phyloP scores from a whole-genome alignment of 1,140 invertebrate genomes.

The Plectrocnemia conspersa region DNA sequence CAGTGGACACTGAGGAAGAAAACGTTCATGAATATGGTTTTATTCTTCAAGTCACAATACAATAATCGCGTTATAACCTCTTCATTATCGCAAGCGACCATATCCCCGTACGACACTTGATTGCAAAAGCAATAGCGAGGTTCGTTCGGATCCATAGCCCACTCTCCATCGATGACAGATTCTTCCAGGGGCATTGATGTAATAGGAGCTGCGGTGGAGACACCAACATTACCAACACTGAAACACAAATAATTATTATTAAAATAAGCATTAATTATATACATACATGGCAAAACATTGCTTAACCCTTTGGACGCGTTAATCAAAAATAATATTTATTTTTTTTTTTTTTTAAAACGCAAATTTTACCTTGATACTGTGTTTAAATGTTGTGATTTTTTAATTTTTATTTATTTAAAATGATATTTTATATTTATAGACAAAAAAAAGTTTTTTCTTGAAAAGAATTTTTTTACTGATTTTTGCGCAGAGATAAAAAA shows the following conservation, averaged over 20 bases:
- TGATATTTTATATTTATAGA: too few relatives aligned
- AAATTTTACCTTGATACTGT: too few relatives aligned
- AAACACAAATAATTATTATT: constrained; percentile 8
- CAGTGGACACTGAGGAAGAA: constrained; percentile 77
- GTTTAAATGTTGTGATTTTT: too few relatives aligned
- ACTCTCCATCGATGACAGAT: constrained; percentile 59
- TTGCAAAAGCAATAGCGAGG: constrained; percentile 97
- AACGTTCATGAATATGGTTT: constrained; percentile 3
- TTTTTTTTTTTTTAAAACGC: too few relatives aligned
- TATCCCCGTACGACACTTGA: constrained; percentile 96
- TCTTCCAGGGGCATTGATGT: constrained; percentile 46
- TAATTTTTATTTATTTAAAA: too few relatives aligned
- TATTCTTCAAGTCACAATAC: neutral
- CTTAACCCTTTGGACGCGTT: too few relatives aligned
- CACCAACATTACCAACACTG: constrained; percentile 31
- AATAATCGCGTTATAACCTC: constrained; percentile 58
- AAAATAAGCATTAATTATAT: neutral
- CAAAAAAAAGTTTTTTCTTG: too few relatives aligned
- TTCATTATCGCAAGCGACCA: constrained; percentile 98
- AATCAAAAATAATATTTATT: too few relatives aligned
- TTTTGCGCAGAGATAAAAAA: too few relatives aligned
- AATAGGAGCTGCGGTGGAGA: constrained; percentile 31
- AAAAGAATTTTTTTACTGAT: too few relatives aligned
- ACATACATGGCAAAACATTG: too few relatives aligned
- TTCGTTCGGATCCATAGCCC: constrained; percentile 88